Percentiles rank a stretch among this genome's conserved stretches.
These are phyloP conservation scores for Scaptomyza hsui DNA, from an alignment of 1,140 invertebrate genomes.

Conservation along the genomic window DNA sequence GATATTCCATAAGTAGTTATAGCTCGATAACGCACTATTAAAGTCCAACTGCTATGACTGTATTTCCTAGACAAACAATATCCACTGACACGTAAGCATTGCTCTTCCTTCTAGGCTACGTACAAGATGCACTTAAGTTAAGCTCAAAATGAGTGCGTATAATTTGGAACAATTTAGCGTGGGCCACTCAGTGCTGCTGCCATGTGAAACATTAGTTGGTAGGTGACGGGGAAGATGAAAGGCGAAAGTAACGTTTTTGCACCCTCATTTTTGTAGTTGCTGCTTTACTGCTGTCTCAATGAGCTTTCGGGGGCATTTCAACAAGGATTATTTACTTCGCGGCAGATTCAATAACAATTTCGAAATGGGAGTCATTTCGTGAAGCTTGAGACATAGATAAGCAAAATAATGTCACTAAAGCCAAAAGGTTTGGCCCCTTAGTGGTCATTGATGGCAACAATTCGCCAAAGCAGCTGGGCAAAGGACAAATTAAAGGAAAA, in stretches of 20 bases:
- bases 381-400: constrained; percentile 55
- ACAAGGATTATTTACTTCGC: constrained; percentile 75
- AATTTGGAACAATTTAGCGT: constrained; percentile 71
- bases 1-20: too few relatives aligned
- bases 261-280: constrained; percentile 17
- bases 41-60: too few relatives aligned
- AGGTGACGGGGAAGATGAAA: background rate
- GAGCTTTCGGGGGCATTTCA: constrained; percentile 69
- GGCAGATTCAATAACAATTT: constrained; percentile 81
- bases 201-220: background rate
- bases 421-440: constrained; percentile 15
- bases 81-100: too few relatives aligned
- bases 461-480: background rate
- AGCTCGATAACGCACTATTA: too few relatives aligned
- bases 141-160: constrained; percentile 73
- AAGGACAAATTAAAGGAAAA: background rate
- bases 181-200: background rate
- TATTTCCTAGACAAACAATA: too few relatives aligned
- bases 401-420: constrained; percentile 69
- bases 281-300: constrained; percentile 31
- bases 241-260: background rate
- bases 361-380: constrained; percentile 73
- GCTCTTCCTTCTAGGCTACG: constrained; percentile 29
- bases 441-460: constrained; percentile 1
- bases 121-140: constrained; percentile 61